phyloP scores from a whole-genome alignment of 2,888 invertebrate genomes.

The Dynastes hyllus region DNA sequence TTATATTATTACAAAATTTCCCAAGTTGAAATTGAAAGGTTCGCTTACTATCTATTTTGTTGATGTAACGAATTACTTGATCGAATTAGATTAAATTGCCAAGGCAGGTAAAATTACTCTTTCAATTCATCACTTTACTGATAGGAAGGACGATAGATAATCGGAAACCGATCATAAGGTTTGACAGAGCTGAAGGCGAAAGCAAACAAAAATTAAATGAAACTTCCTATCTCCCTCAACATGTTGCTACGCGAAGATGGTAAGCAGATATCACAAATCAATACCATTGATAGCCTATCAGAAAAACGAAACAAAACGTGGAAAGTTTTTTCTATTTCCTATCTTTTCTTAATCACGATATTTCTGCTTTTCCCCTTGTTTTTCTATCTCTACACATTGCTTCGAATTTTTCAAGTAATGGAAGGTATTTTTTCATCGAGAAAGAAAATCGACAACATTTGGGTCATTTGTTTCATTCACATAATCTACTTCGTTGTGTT shows the following conservation, averaged over 20 bases:
- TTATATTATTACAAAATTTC: too few relatives aligned
- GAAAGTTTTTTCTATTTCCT: constrained; percentile 24
- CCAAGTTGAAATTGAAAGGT: too few relatives aligned
- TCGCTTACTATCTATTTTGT: background rate
- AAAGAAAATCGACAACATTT: constrained; percentile 1
- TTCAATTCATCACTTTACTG: background rate
- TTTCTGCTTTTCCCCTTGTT: constrained; percentile 2
- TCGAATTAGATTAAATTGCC: constrained; percentile 27
- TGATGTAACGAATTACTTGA: constrained; percentile 12
- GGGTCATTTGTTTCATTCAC: background rate
- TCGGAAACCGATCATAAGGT: constrained; percentile 11
- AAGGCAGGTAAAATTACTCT: constrained; percentile 1
- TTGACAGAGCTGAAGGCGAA: constrained; percentile 11
- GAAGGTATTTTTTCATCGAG: background rate
- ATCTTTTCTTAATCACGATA: constrained; percentile 3
- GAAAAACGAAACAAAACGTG: constrained; percentile 31
- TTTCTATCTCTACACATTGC: background rate
- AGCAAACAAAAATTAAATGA: constrained; percentile 40
- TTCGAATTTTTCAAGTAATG: background rate
- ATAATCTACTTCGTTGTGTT: background rate
- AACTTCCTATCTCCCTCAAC: constrained; percentile 30
- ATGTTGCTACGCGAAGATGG: constrained; percentile 7
- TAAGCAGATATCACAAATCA: constrained; percentile 39
- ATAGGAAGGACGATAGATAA: background rate
- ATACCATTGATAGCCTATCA: constrained; percentile 33